These are phyloP conservation scores for Galaxea fascicularis DNA, from an alignment of 92 coral and sea anemone genomes.

Conservation along the genomic window DNA sequence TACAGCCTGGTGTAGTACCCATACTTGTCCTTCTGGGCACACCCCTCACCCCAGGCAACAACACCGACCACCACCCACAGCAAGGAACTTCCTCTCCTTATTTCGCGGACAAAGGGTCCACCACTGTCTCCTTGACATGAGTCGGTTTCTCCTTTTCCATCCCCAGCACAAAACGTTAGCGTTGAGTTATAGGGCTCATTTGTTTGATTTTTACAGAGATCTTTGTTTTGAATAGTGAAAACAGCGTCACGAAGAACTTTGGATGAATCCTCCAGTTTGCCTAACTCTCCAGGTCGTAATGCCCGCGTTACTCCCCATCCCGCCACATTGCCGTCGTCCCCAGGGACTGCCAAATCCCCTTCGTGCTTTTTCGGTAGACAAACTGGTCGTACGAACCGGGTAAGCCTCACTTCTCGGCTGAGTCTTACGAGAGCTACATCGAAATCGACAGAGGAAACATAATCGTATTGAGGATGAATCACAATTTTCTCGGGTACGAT, in stretches of 20 bases:
- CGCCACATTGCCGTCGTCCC: slow-evolving; percentile 51
- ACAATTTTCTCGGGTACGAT: slow-evolving; percentile 9
- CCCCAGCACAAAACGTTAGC: slow-evolving; percentile 78
- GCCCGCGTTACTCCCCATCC: slow-evolving; percentile 73
- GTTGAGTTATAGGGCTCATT: slow-evolving; percentile 36
- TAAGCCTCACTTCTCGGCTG: slow-evolving; percentile 21
- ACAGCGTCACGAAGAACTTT: slow-evolving; percentile 70
- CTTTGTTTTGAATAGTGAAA: slow-evolving; percentile 56
- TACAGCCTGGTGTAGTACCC: slow-evolving; percentile 8
- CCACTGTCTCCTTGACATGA: slow-evolving; percentile 79
- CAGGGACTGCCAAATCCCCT: slow-evolving; percentile 34
- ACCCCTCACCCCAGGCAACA: slow-evolving; percentile 89
- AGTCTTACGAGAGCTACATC: slow-evolving; percentile 75
- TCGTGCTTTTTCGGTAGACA: slow-evolving; percentile 56
- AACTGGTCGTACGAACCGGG: slow-evolving; percentile 51
- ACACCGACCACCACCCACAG: slow-evolving; percentile 75
- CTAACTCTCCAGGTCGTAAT: neutral
- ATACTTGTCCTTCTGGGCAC: slow-evolving; percentile 63
- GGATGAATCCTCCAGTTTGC: neutral
- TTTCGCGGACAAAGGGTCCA: slow-evolving; percentile 65
- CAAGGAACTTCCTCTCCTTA: neutral
- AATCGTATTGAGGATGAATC: slow-evolving; percentile 14
- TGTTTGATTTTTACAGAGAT: slow-evolving; percentile 35
- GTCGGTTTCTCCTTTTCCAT: slow-evolving; percentile 57
- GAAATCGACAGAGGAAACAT: neutral